Evolutionary conservation across 2,888 invertebrate species (phyloP).

Genomic region (Athetis lepigone): DNA sequence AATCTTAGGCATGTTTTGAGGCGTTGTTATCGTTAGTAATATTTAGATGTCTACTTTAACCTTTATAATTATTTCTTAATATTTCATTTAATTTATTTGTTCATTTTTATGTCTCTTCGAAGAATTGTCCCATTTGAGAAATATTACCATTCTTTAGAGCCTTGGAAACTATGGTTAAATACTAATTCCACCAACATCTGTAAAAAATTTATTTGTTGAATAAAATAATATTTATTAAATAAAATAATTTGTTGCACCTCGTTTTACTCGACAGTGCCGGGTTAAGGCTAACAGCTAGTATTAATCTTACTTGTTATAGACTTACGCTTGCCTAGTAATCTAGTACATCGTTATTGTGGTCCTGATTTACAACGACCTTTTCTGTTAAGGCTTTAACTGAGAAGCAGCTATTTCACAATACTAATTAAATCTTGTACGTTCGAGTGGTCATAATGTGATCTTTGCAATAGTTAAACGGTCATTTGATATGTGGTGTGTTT

Average conservation of each 20-base stretch:
- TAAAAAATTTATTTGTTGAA: background rate
- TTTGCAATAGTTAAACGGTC: no score
- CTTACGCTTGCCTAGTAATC: conserved; percentile 33
- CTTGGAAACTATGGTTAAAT: background rate
- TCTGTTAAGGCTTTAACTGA: conserved; percentile 6
- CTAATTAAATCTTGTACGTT: background rate
- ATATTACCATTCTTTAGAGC: background rate
- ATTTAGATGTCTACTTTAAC: no score
- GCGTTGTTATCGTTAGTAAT: background rate
- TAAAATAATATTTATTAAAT: background rate
- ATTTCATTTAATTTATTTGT: no score
- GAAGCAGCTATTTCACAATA: conserved; percentile 1
- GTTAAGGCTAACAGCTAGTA: conserved; percentile 59
- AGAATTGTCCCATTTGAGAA: background rate
- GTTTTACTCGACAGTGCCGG: conserved; percentile 24
- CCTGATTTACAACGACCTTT: conserved; percentile 45
- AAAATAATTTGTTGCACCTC: conserved; percentile 18
- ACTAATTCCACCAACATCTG: background rate
- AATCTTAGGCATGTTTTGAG: background rate
- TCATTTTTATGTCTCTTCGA: background rate
- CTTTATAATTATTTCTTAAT: no score
- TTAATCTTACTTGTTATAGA: conserved; percentile 40
- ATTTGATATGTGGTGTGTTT: no score
- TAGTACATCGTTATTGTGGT: conserved; percentile 39
- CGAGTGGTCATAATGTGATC: background rate